These are phyloP conservation scores for Moxostoma hubbsi DNA, from an alignment of 2,797 vertebrate genomes.

Conservation along the genomic window DNA sequence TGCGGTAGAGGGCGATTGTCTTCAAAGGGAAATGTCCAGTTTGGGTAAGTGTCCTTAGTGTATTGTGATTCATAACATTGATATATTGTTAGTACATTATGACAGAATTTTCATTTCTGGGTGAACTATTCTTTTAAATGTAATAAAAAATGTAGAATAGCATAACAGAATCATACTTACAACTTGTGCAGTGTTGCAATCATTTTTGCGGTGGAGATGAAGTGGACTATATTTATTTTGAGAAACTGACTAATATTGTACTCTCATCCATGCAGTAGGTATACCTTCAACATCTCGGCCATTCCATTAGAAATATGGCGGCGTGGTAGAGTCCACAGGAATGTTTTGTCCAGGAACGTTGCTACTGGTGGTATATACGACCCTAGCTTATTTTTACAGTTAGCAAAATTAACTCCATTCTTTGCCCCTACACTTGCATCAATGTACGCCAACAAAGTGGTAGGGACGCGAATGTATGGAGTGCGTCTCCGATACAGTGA, in stretches of 20 bases:
- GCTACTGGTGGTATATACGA: slow-evolving; percentile 69
- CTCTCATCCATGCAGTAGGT: not conserved
- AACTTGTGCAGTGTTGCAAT: too few relatives aligned
- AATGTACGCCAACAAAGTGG: slow-evolving; percentile 73
- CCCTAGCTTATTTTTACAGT: slow-evolving; percentile 76
- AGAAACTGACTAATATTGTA: not conserved
- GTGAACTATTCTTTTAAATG: too few relatives aligned
- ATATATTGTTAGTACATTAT: too few relatives aligned
- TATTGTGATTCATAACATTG: too few relatives aligned
- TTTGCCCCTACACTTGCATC: slow-evolving; percentile 75
- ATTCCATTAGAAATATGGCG: slow-evolving; percentile 80
- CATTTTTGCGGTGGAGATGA: too few relatives aligned
- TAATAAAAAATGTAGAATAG: too few relatives aligned
- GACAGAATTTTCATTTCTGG: too few relatives aligned
- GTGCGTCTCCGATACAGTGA: slow-evolving; percentile 74
- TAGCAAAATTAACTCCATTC: slow-evolving; percentile 73
- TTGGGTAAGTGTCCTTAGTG: too few relatives aligned
- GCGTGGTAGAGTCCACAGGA: slow-evolving; percentile 75
- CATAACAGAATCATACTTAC: too few relatives aligned
- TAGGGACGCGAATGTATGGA: slow-evolving; percentile 74
- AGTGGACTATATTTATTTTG: not conserved
- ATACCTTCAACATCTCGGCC: slow-evolving; percentile 83
- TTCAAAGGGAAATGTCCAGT: too few relatives aligned
- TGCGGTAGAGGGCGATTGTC: too few relatives aligned
- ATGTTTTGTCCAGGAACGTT: slow-evolving; percentile 77